Percentiles rank a stretch among this genome's conserved stretches.
These are phyloP conservation scores for Eupithecia centaureata DNA, from an alignment of 2,888 invertebrate genomes.

Conservation along the genomic window DNA sequence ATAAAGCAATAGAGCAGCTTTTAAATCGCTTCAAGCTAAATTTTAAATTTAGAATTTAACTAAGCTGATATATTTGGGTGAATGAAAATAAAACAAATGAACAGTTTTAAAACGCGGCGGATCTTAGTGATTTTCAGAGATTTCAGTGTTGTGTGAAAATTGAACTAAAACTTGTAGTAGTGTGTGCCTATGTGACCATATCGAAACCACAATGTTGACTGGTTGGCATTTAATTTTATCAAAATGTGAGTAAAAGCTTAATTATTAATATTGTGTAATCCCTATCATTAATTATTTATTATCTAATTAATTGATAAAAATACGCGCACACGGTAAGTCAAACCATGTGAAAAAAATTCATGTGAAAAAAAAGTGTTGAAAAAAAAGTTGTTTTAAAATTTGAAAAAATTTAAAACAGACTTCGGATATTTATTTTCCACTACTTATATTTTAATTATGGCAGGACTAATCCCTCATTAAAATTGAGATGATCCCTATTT, in stretches of 20 bases:
- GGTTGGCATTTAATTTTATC: slow-evolving; percentile 77
- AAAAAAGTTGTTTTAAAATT: too few species aligned
- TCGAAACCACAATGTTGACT: slow-evolving; percentile 66
- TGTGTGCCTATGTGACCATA: slow-evolving; percentile 39
- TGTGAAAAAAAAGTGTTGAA: too few species aligned
- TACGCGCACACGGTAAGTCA: not conserved
- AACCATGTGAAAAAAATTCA: too few species aligned
- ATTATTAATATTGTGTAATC: not conserved
- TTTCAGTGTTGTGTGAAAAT: slow-evolving; percentile 26
- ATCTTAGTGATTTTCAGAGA: slow-evolving; percentile 20
- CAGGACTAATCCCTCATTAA: too few species aligned
- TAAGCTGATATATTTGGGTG: not conserved
- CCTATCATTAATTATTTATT: not conserved
- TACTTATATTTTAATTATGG: too few species aligned
- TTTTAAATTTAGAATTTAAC: not conserved
- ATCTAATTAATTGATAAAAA: not conserved
- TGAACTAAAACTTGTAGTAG: slow-evolving; percentile 41
- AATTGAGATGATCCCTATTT: too few species aligned
- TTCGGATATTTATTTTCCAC: too few species aligned
- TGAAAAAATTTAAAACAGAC: too few species aligned
- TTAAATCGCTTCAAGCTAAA: too few species aligned
- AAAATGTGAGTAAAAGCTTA: slow-evolving; percentile 65
- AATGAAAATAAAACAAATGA: not conserved
- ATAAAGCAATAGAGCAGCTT: slow-evolving; percentile 7
- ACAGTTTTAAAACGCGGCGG: not conserved